These are phyloP conservation scores for Augochlorella aurata DNA, from an alignment of 2,888 invertebrate species.

Conservation along the genomic window DNA sequence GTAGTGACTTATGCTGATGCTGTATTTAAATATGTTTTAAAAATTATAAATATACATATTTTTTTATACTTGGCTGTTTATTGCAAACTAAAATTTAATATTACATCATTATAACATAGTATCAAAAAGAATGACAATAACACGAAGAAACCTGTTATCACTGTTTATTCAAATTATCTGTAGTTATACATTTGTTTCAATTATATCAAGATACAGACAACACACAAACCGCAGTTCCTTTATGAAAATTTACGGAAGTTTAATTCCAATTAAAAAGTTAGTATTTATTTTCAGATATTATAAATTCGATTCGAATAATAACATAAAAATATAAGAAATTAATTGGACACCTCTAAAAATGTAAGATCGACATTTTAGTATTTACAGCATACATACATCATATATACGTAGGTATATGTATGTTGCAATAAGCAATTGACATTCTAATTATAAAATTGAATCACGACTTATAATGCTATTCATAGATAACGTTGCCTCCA, in stretches of 20 bases:
- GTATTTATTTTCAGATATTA: slow-evolving; percentile 32
- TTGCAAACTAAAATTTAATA: slow-evolving; percentile 14
- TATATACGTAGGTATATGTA: slow-evolving; percentile 50
- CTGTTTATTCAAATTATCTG: slow-evolving; percentile 42
- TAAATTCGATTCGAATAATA: slow-evolving; percentile 37
- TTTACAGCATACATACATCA: slow-evolving; percentile 31
- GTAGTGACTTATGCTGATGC: background rate
- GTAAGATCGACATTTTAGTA: slow-evolving; percentile 51
- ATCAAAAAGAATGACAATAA: slow-evolving; percentile 27
- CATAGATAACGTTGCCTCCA: slow-evolving; percentile 50
- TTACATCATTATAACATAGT: slow-evolving; percentile 16
- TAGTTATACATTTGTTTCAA: slow-evolving; percentile 36
- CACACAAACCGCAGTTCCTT: slow-evolving; percentile 21
- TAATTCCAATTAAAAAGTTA: slow-evolving; percentile 53
- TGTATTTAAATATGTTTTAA: background rate
- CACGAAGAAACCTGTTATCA: slow-evolving; percentile 41
- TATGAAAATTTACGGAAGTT: slow-evolving; percentile 53
- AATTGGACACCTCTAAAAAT: slow-evolving; percentile 55
- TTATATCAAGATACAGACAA: slow-evolving; percentile 35
- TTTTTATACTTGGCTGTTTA: background rate
- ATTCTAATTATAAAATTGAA: slow-evolving; percentile 65
- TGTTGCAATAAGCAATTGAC: slow-evolving; percentile 56
- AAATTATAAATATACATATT: background rate
- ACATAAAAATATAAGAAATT: slow-evolving; percentile 43
- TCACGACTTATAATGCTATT: slow-evolving; percentile 63